phyloP scores from a whole-genome alignment of 2,797 vertebrate genomes.

The Tachyglossus aculeatus region DNA sequence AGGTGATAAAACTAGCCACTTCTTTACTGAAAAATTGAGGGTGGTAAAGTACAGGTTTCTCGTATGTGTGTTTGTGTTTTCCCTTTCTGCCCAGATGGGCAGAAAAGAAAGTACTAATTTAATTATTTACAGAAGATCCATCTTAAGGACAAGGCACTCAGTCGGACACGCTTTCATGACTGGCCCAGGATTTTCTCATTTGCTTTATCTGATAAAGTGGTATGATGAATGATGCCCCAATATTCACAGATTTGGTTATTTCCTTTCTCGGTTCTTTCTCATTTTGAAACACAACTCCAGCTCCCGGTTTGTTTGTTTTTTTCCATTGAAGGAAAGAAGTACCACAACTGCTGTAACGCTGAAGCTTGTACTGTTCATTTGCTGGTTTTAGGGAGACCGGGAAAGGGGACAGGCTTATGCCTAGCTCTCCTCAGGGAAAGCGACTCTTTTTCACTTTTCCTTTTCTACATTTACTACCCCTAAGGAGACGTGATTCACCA shows the following conservation, averaged over 20 bases:
- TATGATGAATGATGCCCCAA: conserved; percentile 50
- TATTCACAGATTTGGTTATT: conserved; percentile 31
- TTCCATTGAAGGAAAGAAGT: conserved; percentile 12
- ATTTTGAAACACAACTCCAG: conserved; percentile 40
- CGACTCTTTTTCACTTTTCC: conserved; percentile 9
- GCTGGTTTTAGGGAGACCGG: conserved; percentile 3
- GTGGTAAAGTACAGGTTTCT: conserved; percentile 36
- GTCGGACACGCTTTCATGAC: conserved; percentile 53
- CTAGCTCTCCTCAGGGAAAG: background rate
- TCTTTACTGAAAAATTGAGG: conserved; percentile 17
- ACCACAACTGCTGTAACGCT: no score
- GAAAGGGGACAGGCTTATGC: background rate
- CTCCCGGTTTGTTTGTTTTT: conserved; percentile 29
- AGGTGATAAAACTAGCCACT: background rate
- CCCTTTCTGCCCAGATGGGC: conserved; percentile 40
- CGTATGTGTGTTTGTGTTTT: conserved; percentile 11
- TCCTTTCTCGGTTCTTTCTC: conserved; percentile 26
- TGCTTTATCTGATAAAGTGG: conserved; percentile 54
- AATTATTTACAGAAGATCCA: conserved; percentile 67
- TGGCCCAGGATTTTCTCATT: conserved; percentile 51
- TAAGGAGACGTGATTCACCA: conserved; percentile 15
- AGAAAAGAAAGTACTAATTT: conserved; percentile 59
- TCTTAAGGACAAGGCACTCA: conserved; percentile 58
- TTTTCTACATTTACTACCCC: conserved; percentile 3
- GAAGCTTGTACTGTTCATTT: conserved; percentile 12